Evolutionary conservation across 2,113 vertebrate species (phyloP).

Genomic region (Lepus americanus): DNA sequence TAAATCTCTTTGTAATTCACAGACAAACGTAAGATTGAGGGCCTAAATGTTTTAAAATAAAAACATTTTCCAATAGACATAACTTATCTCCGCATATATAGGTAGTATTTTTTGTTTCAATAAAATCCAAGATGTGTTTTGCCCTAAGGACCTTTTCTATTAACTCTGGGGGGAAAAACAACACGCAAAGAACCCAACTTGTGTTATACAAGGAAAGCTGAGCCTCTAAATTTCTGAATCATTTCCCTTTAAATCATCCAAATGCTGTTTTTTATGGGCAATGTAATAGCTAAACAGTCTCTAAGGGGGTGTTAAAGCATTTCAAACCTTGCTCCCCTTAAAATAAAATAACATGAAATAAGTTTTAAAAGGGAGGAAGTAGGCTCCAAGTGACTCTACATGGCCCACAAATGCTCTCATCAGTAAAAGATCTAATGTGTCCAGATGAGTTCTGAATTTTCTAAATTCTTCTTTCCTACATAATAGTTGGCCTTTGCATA

Average conservation of each 20-base stretch:
- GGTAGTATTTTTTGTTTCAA: constrained; percentile 61
- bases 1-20: neutral
- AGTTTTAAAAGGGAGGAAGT: constrained; percentile 55
- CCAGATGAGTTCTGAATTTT: constrained; percentile 19
- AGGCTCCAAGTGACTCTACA: constrained; percentile 32
- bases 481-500: neutral
- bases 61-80: constrained; percentile 43
- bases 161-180: neutral
- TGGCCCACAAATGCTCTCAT: constrained; percentile 19
- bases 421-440: neutral
- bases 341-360: constrained; percentile 73
- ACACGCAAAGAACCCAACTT: neutral
- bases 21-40: constrained; percentile 16
- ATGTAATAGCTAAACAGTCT: constrained; percentile 69
- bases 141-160: constrained; percentile 51
- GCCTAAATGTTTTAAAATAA: constrained; percentile 55
- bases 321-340: constrained; percentile 71
- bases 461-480: constrained; percentile 22
- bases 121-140: constrained; percentile 68
- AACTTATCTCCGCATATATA: neutral
- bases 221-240: constrained; percentile 77
- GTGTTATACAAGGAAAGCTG: constrained; percentile 64
- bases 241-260: constrained; percentile 81
- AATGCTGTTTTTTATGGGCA: constrained; percentile 75
- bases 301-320: constrained; percentile 61